phyloP scores from a whole-genome alignment of 2,888 invertebrate genomes.

The Matsumyia berberina region DNA sequence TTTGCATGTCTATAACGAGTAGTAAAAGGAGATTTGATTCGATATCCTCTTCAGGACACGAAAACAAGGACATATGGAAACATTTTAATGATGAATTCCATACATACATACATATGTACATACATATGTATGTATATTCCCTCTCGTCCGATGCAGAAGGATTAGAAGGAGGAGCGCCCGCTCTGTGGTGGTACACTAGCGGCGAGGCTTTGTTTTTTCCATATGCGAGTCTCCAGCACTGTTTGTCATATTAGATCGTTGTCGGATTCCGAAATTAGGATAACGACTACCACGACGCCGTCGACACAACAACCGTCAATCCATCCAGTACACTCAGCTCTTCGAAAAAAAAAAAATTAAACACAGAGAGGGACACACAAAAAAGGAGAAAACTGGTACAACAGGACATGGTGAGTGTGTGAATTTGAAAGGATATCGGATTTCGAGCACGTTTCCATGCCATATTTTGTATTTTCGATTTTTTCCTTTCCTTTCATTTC shows the following conservation, averaged over 20 bases:
- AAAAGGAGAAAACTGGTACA: constrained; percentile 60
- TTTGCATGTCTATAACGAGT: constrained; percentile 50
- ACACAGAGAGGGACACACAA: constrained; percentile 12
- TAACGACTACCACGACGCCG: constrained; percentile 63
- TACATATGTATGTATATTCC: no score
- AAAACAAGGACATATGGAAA: constrained; percentile 66
- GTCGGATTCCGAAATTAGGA: constrained; percentile 69
- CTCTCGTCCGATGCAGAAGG: background rate
- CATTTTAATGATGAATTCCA: constrained; percentile 70
- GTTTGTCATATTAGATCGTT: constrained; percentile 68
- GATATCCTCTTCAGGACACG: constrained; percentile 64
- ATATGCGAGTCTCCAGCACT: constrained; percentile 25
- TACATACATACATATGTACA: constrained; percentile 5
- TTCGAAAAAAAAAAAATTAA: constrained; percentile 25
- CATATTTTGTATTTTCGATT: constrained; percentile 58
- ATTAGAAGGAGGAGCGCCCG: background rate
- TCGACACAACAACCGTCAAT: constrained; percentile 52
- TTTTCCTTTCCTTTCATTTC: constrained; percentile 20
- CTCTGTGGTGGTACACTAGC: background rate
- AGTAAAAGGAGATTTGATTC: constrained; percentile 67
- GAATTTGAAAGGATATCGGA: constrained; percentile 74
- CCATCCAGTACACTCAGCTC: constrained; percentile 31
- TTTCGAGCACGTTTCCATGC: constrained; percentile 73
- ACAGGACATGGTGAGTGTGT: constrained; percentile 64
- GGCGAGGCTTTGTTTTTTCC: background rate